Evolutionary conservation across 2,797 vertebrate genomes (phyloP), one percentile per base, ranked within the genome.

Genomic region (Sarcophilus harrisii): DNA sequence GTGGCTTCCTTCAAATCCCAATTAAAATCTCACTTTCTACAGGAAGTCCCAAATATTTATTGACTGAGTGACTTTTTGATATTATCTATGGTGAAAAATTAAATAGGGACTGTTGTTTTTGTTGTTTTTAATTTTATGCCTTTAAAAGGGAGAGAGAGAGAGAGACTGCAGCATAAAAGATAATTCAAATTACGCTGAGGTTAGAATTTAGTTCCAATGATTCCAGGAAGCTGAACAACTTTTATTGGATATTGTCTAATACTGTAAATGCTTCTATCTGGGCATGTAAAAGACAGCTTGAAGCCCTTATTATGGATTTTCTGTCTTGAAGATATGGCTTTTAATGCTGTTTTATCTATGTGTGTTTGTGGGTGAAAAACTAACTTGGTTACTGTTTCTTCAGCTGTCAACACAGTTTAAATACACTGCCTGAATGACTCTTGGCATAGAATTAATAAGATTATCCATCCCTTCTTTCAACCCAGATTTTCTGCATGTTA

Each of bases 311-410:
- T 94, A 13, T 93, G 18, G 55, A 57, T 91, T 91, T 96, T 92
- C 93, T 95, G 66, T 58, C 95, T 93, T 81, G 57, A 94, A 0
- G 12, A 96, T 57, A 92, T 58, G 66, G 73, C n/a, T 94, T 57
- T 89, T 92, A 73, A 95, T 45, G 92, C 27, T 57, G 30, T 93
- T 96, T 91, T 93, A 90, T 95, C 57, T 96, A 54, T 92, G 29
- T 91, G 57, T 94, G 58, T 92, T 93, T 96, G 66, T 94, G 55
- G 28, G 62, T 66, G 62, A 94, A 91, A 91, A 1, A 11, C 45
- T 91, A 57, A 96, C 24, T 94, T 87, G 89, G 90, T 94, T 87
- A 90, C 93, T 91, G 62, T 30, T 94, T 91, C 62, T 54, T 91
- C 21, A n/a, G 91, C 91, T 97, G 59, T 90, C 94, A 92, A 54